These are phyloP conservation scores for Eupithecia subfuscata DNA, from an alignment of 2,888 invertebrate genomes.

Conservation along the genomic window DNA sequence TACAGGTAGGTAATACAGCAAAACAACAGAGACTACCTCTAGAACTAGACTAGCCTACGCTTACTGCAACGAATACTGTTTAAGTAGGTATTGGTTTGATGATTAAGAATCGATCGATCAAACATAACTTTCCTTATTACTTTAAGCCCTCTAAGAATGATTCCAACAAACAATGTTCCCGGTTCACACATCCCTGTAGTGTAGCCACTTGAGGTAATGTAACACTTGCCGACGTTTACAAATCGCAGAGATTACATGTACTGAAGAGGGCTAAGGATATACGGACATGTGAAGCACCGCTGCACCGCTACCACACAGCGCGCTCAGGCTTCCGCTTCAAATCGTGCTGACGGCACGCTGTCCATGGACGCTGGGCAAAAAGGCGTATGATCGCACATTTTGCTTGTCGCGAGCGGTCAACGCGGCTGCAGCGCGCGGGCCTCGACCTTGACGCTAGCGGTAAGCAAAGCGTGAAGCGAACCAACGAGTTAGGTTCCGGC, in stretches of 20 bases:
- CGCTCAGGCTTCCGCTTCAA: not conserved
- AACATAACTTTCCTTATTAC: not conserved
- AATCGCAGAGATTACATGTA: not conserved
- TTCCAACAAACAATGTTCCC: not conserved
- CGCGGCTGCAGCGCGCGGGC: no score
- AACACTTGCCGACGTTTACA: not conserved
- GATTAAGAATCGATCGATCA: not conserved
- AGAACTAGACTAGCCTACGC: no score
- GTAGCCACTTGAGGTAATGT: conserved; percentile 4
- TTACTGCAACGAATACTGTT: not conserved
- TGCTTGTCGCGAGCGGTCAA: no score
- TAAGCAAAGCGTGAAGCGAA: no score
- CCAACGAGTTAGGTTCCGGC: no score
- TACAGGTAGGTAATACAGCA: no score
- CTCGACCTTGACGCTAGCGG: no score
- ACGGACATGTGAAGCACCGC: not conserved
- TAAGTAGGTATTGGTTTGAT: no score
- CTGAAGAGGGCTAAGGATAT: not conserved
- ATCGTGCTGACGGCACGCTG: no score
- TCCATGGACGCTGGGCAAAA: no score
- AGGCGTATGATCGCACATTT: no score
- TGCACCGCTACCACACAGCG: not conserved
- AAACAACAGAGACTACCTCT: no score
- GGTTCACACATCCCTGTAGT: not conserved
- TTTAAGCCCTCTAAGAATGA: not conserved